Evolutionary conservation across 2,888 invertebrate genomes (phyloP), one percentile per base, ranked within the genome.

Genomic region (Sarcophaga carnaria): DNA sequence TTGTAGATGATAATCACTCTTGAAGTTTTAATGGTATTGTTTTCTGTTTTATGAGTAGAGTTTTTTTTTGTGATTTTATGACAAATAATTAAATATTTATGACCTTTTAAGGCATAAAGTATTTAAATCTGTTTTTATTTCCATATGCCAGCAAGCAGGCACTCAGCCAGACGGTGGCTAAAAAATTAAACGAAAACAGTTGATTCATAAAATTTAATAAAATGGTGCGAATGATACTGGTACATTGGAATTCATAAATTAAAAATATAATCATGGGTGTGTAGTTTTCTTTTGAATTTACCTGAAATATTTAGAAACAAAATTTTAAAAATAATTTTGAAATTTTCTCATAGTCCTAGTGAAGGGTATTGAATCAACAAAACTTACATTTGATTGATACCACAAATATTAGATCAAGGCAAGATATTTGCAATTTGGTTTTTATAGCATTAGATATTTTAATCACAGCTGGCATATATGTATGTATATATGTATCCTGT

Each of bases 1-100:
- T 17, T 4, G 1, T 5, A 27, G 60, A 69, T 78, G 60, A 5
- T 60, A 45, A 71, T 71, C 27, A 3, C 27, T 66, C 6, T 54
- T 27, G n/a, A 76, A 66, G 27, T 49, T 76, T 76, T 54, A 54
- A 22, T 67, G 22, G n/a, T n/a, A 27, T 10, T 10, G 59, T 59
- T 45, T 67, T 54, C 14, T 14, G 49, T 49, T 49, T 14, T 49
- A 49, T 49, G 49, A 49, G 49, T 49, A 14, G 11, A 54, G 27
- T 59, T 77, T 37, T 8, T 37, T 37, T 37, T 67, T 45, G 25
- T 59, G 45, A 45, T 69, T 69, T 69, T 77, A 47, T 69, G 66
- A 69, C 37, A 60, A 60, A 60, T 69, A 69, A 45, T 69, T 47
- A 67, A 69, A 67, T 60, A 77, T 77, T 60, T 25, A 77, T 47